Evolutionary conservation across 2,797 vertebrate species (phyloP), one percentile per base, ranked within the genome.

Genomic region (Brachymystax lenok): DNA sequence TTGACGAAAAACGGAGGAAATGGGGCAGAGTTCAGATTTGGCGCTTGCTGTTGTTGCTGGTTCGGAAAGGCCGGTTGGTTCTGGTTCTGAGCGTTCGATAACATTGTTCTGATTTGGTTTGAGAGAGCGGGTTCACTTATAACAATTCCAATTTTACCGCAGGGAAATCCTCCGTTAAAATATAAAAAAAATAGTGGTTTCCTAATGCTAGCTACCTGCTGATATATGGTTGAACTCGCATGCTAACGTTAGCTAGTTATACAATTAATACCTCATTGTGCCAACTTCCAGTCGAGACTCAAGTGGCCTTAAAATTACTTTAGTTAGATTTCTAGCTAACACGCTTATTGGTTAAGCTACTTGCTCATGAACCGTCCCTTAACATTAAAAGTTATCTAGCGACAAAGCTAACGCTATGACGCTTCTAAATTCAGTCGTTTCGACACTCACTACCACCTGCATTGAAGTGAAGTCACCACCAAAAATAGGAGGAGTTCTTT

Each of bases 51-150:
- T 46, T 82, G 86, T 28, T 80, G 85, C 24, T 92, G 89, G 69
- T 10, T 83, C 72, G 91, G 88, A 69, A 92, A 86, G 21, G 88
- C 90, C 35, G 92, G 83, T 61, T 83, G 84, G 56, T 77, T 81
- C 73, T 72, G 86, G 77, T 88, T 92, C 50, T 91, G 90, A 0
- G 91, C 84, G 81, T 89, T 91, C 64, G 93, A 90, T 80, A 94
- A 89, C 95, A 95, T 94, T 75, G 46, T 50, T 51, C 72, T 14
- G 13, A 27, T 46, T 30, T 78, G 14, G 21, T 16, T 71, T 72
- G 21, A 54, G 21, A 54, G 50, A 24, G 24, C 70, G 51, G n/a
- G 51, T 28, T 27, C 24, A 72, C 4, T 51, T 16, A 28, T 1
- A 72, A 54, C 28, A 56, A 72, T 5, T 28, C 19, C 10, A 33